Conservation (phyloP, 2,888 invertebrate genomes). For the Cantharis rustica region DNA sequence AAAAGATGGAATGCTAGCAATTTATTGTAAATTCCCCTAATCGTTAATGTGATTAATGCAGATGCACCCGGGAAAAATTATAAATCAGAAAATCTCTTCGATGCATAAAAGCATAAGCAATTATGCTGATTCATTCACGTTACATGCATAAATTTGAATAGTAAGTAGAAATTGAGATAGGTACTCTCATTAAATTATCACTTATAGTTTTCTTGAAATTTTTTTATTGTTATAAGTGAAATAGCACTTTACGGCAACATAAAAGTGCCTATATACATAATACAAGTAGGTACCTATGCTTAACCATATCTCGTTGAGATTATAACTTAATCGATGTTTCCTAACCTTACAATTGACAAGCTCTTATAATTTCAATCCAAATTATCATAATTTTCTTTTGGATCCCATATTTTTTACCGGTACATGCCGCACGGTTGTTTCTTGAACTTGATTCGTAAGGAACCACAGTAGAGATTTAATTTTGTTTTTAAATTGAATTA, state of each 20-base stretch:
- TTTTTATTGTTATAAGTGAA: background rate
- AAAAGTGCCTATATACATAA: background rate
- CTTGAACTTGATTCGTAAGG: background rate
- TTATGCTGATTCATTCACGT: background rate
- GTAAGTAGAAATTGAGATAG: background rate
- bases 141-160: background rate
- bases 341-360: background rate
- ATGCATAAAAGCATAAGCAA: background rate
- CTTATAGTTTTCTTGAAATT: background rate
- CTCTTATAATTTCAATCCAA: background rate
- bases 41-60: background rate
- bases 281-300: background rate
- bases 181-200: background rate
- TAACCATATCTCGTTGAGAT: background rate
- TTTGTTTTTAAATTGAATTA: background rate
- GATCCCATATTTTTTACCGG: background rate
- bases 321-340: background rate
- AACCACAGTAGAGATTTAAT: background rate
- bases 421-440: background rate
- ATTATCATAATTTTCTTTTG: background rate
- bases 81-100: background rate
- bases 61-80: background rate
- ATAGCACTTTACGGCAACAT: background rate
- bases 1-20: background rate
- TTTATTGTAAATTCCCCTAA: background rate